phyloP scores from a whole-genome alignment of 2,888 invertebrate genomes.

The Masnerella sp. region DNA sequence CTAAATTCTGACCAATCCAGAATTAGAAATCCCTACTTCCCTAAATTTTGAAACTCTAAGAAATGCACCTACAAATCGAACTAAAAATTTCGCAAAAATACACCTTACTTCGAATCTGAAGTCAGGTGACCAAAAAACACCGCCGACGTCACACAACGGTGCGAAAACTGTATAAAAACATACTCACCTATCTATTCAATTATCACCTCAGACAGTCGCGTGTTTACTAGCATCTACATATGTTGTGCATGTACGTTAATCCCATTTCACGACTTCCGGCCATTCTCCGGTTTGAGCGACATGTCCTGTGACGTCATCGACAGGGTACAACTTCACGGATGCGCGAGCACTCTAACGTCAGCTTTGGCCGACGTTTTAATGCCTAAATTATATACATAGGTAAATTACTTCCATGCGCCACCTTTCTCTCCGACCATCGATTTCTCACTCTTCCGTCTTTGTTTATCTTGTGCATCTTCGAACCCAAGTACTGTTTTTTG shows the following conservation, averaged over 20 bases:
- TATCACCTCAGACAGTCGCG: constrained; percentile 73
- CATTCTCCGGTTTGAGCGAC: constrained; percentile 76
- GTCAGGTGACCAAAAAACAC: too few relatives aligned
- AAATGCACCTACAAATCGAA: too few relatives aligned
- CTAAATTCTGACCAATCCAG: too few relatives aligned
- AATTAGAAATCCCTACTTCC: too few relatives aligned
- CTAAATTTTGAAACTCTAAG: too few relatives aligned
- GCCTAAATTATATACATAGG: constrained; percentile 68
- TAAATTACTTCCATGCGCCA: constrained; percentile 64
- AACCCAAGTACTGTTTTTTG: constrained; percentile 48
- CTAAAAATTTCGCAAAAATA: too few relatives aligned
- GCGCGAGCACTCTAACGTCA: constrained; percentile 65
- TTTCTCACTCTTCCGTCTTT: constrained; percentile 47
- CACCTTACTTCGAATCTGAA: too few relatives aligned
- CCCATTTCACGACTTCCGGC: constrained; percentile 77
- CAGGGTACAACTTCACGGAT: constrained; percentile 69
- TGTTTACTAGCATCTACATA: constrained; percentile 67
- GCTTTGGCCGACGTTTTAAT: constrained; percentile 65
- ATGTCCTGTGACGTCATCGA: constrained; percentile 75
- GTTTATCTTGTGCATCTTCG: constrained; percentile 47
- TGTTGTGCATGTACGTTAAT: constrained; percentile 69
- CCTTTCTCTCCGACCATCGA: constrained; percentile 28
- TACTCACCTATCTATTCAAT: constrained; percentile 75
- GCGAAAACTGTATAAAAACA: constrained; percentile 48
- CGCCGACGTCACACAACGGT: too few relatives aligned